Conservation (phyloP, 2,113 vertebrate genomes). For the Dipodomys stephensi region DNA sequence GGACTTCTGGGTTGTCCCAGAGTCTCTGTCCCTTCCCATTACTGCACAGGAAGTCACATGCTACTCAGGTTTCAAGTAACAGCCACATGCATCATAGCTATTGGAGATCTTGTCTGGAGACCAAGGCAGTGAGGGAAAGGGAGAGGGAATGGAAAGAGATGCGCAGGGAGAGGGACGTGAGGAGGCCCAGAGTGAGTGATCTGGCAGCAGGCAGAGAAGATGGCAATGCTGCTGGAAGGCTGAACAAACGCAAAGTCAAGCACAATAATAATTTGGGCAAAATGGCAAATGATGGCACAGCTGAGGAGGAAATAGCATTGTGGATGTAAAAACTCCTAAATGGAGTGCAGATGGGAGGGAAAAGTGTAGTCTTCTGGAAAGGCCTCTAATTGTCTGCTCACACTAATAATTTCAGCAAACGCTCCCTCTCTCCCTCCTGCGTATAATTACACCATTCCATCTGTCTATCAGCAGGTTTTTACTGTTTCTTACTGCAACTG, state of each 20-base stretch:
- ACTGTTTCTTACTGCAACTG: conserved; percentile 83
- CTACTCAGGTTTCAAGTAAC: neutral
- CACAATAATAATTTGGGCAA: conserved; percentile 77
- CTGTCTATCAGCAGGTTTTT: conserved; percentile 92
- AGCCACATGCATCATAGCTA: neutral
- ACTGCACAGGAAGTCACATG: neutral
- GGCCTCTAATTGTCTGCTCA: conserved; percentile 92
- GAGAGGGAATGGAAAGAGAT: neutral
- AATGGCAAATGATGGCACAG: conserved; percentile 73
- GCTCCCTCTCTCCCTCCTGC: conserved; percentile 85
- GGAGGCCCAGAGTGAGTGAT: neutral
- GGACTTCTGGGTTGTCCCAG: neutral
- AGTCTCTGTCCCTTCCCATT: neutral
- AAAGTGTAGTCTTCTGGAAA: conserved; percentile 92
- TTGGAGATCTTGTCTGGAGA: neutral
- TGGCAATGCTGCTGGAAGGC: neutral
- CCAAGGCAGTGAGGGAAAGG: neutral
- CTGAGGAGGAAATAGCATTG: conserved; percentile 79
- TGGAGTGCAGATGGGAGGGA: conserved; percentile 90
- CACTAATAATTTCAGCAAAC: conserved; percentile 88
- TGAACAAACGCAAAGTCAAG: conserved; percentile 62
- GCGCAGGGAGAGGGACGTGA: neutral
- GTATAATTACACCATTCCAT: conserved; percentile 92
- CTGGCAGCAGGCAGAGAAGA: conserved; percentile 16
- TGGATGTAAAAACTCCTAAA: conserved; percentile 78